phyloP scores from a whole-genome alignment of 2,888 invertebrate species.

The Heteromyza rotundicornis region DNA sequence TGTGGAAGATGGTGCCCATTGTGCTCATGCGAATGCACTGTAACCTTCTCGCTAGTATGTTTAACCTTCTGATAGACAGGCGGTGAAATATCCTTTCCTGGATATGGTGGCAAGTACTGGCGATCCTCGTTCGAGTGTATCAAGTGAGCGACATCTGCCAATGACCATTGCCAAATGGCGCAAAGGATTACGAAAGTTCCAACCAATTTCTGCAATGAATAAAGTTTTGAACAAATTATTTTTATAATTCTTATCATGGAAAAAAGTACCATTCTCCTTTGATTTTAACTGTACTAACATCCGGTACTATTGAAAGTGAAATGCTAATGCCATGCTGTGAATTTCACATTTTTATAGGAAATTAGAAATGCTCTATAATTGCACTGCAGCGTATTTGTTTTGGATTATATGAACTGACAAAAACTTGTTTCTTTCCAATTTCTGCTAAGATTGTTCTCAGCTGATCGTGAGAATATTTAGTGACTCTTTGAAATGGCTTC shows the following conservation, averaged over 20 bases:
- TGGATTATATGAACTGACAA: background rate
- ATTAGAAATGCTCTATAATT: background rate
- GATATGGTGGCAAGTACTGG: conserved; percentile 38
- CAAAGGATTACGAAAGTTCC: conserved; percentile 26
- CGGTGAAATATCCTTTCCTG: conserved; percentile 20
- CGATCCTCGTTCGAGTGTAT: conserved; percentile 33
- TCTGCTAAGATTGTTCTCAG: too few relatives aligned
- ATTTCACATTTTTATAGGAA: conserved; percentile 32
- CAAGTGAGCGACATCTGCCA: conserved; percentile 36
- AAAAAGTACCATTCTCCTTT: background rate
- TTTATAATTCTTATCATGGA: background rate
- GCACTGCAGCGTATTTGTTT: background rate
- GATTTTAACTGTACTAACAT: too few relatives aligned
- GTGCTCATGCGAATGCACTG: too few relatives aligned
- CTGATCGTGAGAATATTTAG: too few relatives aligned
- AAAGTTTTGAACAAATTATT: background rate
- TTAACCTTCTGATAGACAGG: conserved; percentile 29
- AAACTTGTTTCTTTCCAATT: conserved; percentile 10
- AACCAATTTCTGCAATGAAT: too few relatives aligned
- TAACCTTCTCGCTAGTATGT: conserved; percentile 45
- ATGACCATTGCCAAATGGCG: conserved; percentile 19
- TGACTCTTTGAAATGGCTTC: too few relatives aligned
- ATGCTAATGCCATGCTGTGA: background rate
- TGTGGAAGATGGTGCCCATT: too few relatives aligned
- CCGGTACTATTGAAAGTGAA: conserved; percentile 7